phyloP scores from a whole-genome alignment of 1,140 invertebrate genomes.

The Antheraea mylitta region DNA sequence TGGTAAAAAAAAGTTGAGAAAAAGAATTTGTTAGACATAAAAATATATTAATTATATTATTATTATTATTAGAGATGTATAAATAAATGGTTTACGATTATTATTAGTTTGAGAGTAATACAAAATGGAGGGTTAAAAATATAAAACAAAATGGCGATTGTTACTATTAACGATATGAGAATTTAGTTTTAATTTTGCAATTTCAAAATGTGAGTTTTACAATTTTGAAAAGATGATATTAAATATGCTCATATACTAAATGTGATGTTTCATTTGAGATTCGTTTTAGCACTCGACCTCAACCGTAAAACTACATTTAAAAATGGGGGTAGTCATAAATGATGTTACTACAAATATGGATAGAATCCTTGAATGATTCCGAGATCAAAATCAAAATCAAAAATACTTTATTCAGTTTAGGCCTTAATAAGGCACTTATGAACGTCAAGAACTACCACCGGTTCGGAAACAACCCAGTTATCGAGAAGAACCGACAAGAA shows the following conservation, averaged over 20 bases:
- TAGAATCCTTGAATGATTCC: too few relatives aligned
- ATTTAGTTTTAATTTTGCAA: constrained; percentile 79
- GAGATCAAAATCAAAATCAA: too few relatives aligned
- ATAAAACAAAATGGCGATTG: constrained; percentile 63
- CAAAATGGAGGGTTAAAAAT: constrained; percentile 42
- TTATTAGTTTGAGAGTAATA: constrained; percentile 73
- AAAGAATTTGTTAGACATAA: constrained; percentile 77
- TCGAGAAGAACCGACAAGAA: too few relatives aligned
- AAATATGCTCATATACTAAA: constrained; percentile 76
- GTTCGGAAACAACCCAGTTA: too few relatives aligned
- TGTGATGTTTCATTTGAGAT: not conserved
- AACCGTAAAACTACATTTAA: too few relatives aligned
- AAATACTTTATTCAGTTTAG: too few relatives aligned
- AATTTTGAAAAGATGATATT: constrained; percentile 78
- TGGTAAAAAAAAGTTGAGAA: constrained; percentile 59
- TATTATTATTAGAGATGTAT: constrained; percentile 68
- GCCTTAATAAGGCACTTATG: too few relatives aligned
- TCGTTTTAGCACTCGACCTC: too few relatives aligned
- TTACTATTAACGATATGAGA: constrained; percentile 77
- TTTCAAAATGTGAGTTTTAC: constrained; percentile 79
- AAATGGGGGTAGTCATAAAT: too few relatives aligned
- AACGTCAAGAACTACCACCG: too few relatives aligned
- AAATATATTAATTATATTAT: constrained; percentile 68
- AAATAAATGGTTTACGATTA: constrained; percentile 77
- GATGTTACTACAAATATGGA: too few relatives aligned